Evolutionary conservation across 2,888 invertebrate genomes (phyloP).

Genomic region (Mythimna albipuncta): DNA sequence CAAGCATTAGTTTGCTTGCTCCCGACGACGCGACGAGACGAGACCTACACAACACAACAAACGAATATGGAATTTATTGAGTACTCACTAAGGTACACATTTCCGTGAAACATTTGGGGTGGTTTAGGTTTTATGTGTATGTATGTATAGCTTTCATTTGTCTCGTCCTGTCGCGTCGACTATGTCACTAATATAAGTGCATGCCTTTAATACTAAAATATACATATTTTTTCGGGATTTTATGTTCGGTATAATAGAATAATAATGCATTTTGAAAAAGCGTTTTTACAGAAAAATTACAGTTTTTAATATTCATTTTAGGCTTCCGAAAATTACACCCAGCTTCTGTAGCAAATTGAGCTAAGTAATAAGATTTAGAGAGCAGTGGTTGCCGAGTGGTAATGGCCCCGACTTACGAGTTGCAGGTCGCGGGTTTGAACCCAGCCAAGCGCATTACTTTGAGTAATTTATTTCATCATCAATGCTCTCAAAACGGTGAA

Average conservation of each 20-base stretch:
- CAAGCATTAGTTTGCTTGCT: conserved; percentile 49
- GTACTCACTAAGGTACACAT: conserved; percentile 52
- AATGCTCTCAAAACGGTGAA: no score
- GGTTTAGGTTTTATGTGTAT: conserved; percentile 36
- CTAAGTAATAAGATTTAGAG: no score
- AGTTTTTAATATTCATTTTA: background rate
- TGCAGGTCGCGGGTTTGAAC: no score
- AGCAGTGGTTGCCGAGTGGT: no score
- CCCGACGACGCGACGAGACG: conserved; percentile 41
- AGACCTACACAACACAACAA: conserved; percentile 48
- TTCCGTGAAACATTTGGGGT: conserved; percentile 34
- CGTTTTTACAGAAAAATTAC: background rate
- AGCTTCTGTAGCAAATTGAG: background rate
- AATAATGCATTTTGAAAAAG: background rate
- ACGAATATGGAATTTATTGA: conserved; percentile 38
- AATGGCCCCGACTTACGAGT: no score
- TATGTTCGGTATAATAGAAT: background rate
- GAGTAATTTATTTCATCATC: no score
- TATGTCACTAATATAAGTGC: conserved; percentile 33
- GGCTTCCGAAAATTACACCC: background rate
- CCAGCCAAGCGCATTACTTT: no score
- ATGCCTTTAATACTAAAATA: conserved; percentile 2
- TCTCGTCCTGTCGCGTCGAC: conserved; percentile 30
- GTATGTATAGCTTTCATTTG: conserved; percentile 33
- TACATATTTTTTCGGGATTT: conserved; percentile 5